Evolutionary conservation across 2,797 vertebrate species (phyloP), one percentile per base, ranked within the genome.

Genomic region (Euthynnus affinis): DNA sequence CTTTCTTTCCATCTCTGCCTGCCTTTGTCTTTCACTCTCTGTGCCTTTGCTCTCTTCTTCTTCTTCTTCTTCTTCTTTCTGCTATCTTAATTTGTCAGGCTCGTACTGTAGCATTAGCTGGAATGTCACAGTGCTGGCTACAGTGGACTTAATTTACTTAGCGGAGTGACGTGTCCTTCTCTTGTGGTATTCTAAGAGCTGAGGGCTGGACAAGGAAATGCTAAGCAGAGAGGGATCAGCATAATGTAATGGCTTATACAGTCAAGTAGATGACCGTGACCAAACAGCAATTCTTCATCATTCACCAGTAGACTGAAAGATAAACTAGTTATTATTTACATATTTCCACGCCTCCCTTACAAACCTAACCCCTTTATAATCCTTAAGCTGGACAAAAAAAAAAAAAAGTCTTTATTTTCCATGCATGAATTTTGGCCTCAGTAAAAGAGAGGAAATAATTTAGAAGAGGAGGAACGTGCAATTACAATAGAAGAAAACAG

Each of bases 121-220:
- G 82, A 90, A 86, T 88, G 85, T 85, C 88, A 87, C 82, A 83
- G 81, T 1, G 69, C 81, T 40, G 63, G 84, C 86, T 86, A 86
- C 87, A 81, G 75, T 80, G 85, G 84, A 90, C 86, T 89, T 90
- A 71, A 91, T 92, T 93, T 82, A 89, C 91, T 92, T 89, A 84
- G 84, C n/a, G 56, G 40, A 61, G 72, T 14, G 76, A 83, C 27
- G 52, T 17, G 74, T 90, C 84, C 76, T 83, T 63, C 78, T 84
- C 71, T 80, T 55, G 60, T 81, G 80, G 52, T 18, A 12, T 65
- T 74, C 29, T 48, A 29, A 51, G 64, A 44, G 60, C 67, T 44
- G 10, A 78, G 60, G 77, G 71, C 84, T 1, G 27, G 65, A 84
- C 78, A 46, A 78, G 78, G 52, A 78, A 76, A 71, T 25, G 70